Conservation (phyloP, 1,140 invertebrate species). For the Drosophila serrata region DNA sequence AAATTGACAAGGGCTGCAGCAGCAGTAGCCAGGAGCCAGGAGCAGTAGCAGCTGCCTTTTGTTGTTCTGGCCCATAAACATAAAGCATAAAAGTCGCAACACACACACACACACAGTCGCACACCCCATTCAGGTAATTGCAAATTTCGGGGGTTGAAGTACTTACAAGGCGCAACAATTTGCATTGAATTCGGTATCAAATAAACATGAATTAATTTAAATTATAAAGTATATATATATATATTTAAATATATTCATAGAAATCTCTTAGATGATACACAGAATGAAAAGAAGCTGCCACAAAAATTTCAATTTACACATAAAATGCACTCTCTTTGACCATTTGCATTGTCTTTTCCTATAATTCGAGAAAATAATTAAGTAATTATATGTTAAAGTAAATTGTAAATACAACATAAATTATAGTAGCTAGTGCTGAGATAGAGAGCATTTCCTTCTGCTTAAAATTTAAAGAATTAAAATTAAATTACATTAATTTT, state of each 20-base stretch:
- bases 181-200: slow-evolving; percentile 18
- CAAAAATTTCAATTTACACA: slow-evolving; percentile 34
- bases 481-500: slow-evolving; percentile 61
- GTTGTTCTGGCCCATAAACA: slow-evolving; percentile 35
- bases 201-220: slow-evolving; percentile 28
- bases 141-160: slow-evolving; percentile 41
- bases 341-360: slow-evolving; percentile 36
- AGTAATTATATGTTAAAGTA: slow-evolving; percentile 33
- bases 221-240: slow-evolving; percentile 24
- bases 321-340: slow-evolving; percentile 3
- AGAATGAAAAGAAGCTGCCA: slow-evolving; percentile 38
- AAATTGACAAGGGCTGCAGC: slow-evolving; percentile 49
- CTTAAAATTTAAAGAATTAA: slow-evolving; percentile 29
- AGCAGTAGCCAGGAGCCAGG: slow-evolving; percentile 1
- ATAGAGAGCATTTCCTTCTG: slow-evolving; percentile 12
- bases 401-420: slow-evolving; percentile 43
- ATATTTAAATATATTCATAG: slow-evolving; percentile 67
- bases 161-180: slow-evolving; percentile 22
- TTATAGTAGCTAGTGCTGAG: slow-evolving; percentile 30
- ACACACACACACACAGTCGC: slow-evolving; percentile 17
- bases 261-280: slow-evolving; percentile 39
- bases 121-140: slow-evolving; percentile 46
- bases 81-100: slow-evolving; percentile 41
- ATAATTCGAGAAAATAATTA: slow-evolving; percentile 34
- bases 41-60: slow-evolving; percentile 46